Evolutionary conservation across 2,113 vertebrate genomes (phyloP).

Genomic region (Spilogale gracilis): DNA sequence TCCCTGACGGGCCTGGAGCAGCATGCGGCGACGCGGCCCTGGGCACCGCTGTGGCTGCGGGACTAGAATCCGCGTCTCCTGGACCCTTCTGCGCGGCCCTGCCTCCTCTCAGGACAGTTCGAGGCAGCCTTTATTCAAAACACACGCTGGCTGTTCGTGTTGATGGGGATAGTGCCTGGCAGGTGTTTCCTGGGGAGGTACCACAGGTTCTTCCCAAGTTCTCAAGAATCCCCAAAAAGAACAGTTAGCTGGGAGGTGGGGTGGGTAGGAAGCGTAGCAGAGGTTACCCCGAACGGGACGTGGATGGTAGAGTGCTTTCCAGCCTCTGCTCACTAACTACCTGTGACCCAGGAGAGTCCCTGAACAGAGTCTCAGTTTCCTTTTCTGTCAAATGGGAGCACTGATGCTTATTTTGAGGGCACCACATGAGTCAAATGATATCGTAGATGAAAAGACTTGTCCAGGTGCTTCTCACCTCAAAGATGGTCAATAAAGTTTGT

Average conservation of each 20-base stretch:
- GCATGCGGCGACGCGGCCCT: neutral
- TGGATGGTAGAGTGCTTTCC: neutral
- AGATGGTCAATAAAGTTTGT: fast-evolving
- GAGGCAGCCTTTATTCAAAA: too few species aligned
- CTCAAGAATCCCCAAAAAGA: neutral
- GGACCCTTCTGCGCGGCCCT: neutral
- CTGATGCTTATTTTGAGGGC: neutral
- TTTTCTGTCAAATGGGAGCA: neutral
- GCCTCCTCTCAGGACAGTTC: too few species aligned
- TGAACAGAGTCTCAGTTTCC: neutral
- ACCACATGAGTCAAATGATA: fast-evolving
- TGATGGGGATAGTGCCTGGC: neutral
- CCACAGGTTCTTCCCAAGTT: neutral
- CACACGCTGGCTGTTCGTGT: neutral
- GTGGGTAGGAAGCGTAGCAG: neutral
- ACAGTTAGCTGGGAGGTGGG: neutral
- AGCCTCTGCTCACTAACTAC: neutral
- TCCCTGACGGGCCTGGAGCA: neutral
- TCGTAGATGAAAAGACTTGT: neutral
- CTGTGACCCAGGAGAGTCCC: neutral
- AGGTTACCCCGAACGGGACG: fast-evolving
- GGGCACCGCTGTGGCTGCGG: neutral
- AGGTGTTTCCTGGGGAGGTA: neutral
- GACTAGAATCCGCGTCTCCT: neutral
- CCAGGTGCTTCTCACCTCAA: too few species aligned